Conservation (phyloP, 2,888 invertebrate species). For the Xanthorhoe spadicearia region DNA sequence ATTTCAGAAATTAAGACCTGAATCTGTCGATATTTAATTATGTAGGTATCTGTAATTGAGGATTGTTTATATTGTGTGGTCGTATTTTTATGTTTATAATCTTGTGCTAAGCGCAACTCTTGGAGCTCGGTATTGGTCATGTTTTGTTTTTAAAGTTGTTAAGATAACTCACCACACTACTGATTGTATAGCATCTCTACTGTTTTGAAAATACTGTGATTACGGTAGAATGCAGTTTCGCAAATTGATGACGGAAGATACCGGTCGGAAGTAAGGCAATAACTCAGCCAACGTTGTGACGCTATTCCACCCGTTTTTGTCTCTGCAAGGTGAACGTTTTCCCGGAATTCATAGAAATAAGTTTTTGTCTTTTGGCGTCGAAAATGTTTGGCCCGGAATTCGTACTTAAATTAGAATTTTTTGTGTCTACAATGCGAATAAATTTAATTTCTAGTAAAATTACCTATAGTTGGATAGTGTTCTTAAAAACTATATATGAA, state of each 20-base stretch:
- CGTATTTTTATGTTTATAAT: no score
- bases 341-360: background rate
- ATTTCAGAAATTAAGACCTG: no score
- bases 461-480: no score
- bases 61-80: no score
- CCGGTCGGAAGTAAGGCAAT: slow-evolving; percentile 20
- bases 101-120: no score
- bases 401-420: no score
- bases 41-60: no score
- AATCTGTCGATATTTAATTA: no score
- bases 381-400: background rate
- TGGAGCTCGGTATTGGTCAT: no score
- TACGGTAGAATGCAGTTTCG: slow-evolving; percentile 23
- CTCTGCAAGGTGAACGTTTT: background rate
- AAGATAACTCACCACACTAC: background rate
- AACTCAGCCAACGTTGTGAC: slow-evolving; percentile 12
- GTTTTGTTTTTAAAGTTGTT: background rate
- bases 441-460: no score
- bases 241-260: slow-evolving; percentile 33
- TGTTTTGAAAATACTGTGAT: slow-evolving; percentile 7
- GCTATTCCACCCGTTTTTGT: slow-evolving; percentile 12
- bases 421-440: no score
- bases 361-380: background rate
- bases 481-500: no score
- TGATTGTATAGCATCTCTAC: background rate